Base-by-base conservation (phyloP, 2,113 vertebrate species). In the Sakesphorus luctuosus region DNA sequence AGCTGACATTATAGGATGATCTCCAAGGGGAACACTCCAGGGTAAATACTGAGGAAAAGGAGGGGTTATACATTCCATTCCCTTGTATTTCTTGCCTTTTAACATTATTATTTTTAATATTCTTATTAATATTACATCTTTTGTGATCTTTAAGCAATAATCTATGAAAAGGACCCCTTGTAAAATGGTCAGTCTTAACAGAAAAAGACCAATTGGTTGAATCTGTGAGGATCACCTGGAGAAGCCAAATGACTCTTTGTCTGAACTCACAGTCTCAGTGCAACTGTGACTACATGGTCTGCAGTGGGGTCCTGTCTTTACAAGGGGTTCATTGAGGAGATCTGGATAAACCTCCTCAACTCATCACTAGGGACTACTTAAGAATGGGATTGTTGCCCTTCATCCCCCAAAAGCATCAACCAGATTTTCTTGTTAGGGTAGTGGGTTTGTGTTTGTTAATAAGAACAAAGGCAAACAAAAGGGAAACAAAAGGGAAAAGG, bases 1-100 rank as follows among this genome's bases (percentile, higher is more conserved):
- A 95, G 55, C 69, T 97, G 97, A 97, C 96, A 97, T 97, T 96
- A 97, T 78, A 84, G 82, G 44, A 94, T 83, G 94, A 89, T 93
- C 73, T 89, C 88, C 36, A 52, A 93, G 43, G 93, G 66, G 28
- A 94, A 93, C 1, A 7, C 95, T 96, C 35, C 76, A 92, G 94
- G 90, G 94, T 84, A 97, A 94, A 87, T 35, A 75, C 55, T 47
- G 44, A 68, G 68, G 53, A 88, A 74, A 90, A 89, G 66, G 55
- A 69, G n/a, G 52, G 35, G 33, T 82, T 84, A 67, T 44, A 50
- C 68, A 82, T 95, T 91, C 52, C 69, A 73, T 71, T 88, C 71
- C 62, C 83, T 91, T 75, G 31, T 56, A 81, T 78, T 91, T 82
- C 67, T 92, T 89, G 40, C 71, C 82, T 74, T 84, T 95, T 92